Base-by-base conservation (phyloP, 2,797 vertebrate species). In the Enteromius argenteus region DNA sequence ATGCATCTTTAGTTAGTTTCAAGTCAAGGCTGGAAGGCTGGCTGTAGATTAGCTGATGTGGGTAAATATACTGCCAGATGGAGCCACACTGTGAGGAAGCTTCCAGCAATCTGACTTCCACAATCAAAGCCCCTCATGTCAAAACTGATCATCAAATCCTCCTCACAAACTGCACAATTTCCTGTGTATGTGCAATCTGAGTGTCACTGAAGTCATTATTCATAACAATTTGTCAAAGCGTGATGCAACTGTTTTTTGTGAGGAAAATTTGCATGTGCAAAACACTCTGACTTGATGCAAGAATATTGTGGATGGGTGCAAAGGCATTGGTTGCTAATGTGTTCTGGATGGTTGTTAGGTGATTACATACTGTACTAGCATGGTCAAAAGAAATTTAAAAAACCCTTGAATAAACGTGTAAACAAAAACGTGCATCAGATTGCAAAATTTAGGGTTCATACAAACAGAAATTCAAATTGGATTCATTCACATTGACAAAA, bases 111-210 rank as follows among this genome's bases (percentile, higher is more conserved):
- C 85, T 85, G 64, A 83, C 79, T 75, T 86, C 72, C 76, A 80
- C 76, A 86, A 88, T 88, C 85, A 86, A 84, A 88, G 73, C 80
- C 79, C 74, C 85, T 86, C 68, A 21, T 81, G 82, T 83, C 82
- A 82, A 73, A 80, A 79, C 30, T 37, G 27, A 72, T 86, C 68
- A 51, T 69, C 69, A 62, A 76, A 83, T 80, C 35, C 71, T 62
- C 13, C 46, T 69, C 60, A 76, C 60, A 46, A 46, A 64, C 66
- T 39, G 27, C 13, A 83, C 51, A 79, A 17, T 74, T 51, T 80
- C 64, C 39, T 79, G 32, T 71, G 60, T 32, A 32, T 30, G 51
- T 27, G 19, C 44, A 66, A 66, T 68, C 60, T 71, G 53, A 81
- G 64, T 39, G 5, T 32, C 23, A 19, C 10, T n/a, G 13, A 17